phyloP scores from a whole-genome alignment of 2,888 invertebrate species.

The Stenodera caucasica region DNA sequence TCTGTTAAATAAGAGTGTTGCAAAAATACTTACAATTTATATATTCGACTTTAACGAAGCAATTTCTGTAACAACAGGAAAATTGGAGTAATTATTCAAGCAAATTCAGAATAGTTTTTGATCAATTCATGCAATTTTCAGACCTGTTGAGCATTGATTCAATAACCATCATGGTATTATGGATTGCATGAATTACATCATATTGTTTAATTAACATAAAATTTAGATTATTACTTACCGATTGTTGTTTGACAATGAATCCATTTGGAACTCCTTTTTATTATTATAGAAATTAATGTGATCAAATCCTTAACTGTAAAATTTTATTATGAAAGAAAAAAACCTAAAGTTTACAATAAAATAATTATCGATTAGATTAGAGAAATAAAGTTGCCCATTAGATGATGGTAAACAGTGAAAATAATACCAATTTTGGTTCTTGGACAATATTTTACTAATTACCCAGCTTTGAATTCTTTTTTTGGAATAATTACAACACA shows the following conservation, averaged over 20 bases:
- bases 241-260: not conserved
- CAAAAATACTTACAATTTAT: not conserved
- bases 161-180: slow-evolving; percentile 32
- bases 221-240: slow-evolving; percentile 4
- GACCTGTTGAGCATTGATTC: slow-evolving; percentile 40
- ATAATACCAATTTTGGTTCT: slow-evolving; percentile 13
- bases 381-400: not conserved
- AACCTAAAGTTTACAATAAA: not conserved
- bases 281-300: not conserved
- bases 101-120: not conserved
- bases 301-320: not conserved
- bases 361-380: not conserved
- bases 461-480: too few species aligned
- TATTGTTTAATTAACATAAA: slow-evolving; percentile 10
- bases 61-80: slow-evolving; percentile 12
- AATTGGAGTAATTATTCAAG: not conserved
- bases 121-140: slow-evolving; percentile 22
- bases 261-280: not conserved
- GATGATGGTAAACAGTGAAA: slow-evolving; percentile 21
- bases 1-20: not conserved
- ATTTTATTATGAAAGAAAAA: not conserved
- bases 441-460: slow-evolving; percentile 25
- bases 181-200: slow-evolving; percentile 32
- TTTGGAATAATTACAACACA: slow-evolving; percentile 18
- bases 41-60: not conserved